phyloP scores from a whole-genome alignment of 2,797 vertebrate genomes.

The Pygocentrus nattereri region DNA sequence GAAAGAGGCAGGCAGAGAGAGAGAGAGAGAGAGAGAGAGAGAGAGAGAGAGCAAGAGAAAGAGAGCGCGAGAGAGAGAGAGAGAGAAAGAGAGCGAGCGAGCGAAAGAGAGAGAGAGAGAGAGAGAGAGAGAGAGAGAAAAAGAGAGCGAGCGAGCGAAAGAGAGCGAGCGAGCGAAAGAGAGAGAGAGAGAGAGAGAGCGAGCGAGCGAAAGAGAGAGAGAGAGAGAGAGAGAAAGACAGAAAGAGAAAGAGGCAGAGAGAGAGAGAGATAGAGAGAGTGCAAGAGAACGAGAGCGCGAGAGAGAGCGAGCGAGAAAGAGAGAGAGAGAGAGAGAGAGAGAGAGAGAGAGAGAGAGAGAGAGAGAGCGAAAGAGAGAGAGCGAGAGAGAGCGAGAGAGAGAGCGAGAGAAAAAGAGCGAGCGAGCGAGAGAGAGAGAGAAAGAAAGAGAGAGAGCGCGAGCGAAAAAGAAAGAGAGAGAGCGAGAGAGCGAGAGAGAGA shows the following conservation, averaged over 20 bases:
- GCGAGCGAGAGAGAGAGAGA: constrained; percentile 34
- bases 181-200: constrained; percentile 31
- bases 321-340: constrained; percentile 38
- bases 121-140: constrained; percentile 33
- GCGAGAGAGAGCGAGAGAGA: constrained; percentile 29
- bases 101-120: constrained; percentile 29
- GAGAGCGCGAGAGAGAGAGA: constrained; percentile 30
- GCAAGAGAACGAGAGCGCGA: too few species aligned
- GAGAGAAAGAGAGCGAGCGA: too few species aligned
- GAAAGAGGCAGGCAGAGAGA: too few species aligned
- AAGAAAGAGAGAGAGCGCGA: too few species aligned
- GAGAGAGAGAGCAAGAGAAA: constrained; percentile 30
- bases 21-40: constrained; percentile 38
- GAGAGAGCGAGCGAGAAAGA: constrained; percentile 31
- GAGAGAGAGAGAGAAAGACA: constrained; percentile 31
- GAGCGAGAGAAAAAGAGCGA: constrained; percentile 35
- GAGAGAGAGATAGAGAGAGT: constrained; percentile 14
- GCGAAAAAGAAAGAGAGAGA: constrained; percentile 28
- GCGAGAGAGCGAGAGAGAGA: constrained; percentile 37
- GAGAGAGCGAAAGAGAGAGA: too few species aligned
- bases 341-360: constrained; percentile 31
- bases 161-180: constrained; percentile 38
- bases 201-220: too few species aligned
- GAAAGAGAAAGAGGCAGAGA: too few species aligned
- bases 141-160: too few species aligned